Evolutionary conservation across 2,888 invertebrate species (phyloP).

Genomic region (Drosophila longiperda): DNA sequence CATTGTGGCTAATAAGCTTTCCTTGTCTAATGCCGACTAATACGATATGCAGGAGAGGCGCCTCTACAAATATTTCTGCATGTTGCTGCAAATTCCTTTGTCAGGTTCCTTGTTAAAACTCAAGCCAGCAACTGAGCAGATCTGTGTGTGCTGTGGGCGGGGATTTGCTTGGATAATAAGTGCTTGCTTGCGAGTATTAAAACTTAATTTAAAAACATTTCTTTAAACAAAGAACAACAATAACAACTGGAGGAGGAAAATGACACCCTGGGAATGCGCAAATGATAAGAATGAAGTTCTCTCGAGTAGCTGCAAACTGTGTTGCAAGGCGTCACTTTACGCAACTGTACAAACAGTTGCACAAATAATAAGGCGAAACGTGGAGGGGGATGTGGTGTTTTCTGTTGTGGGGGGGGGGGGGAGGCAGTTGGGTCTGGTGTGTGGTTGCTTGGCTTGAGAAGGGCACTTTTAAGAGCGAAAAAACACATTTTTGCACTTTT

Average conservation of each 20-base stretch:
- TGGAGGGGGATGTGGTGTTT: background rate
- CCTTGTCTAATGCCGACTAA: conserved; percentile 19
- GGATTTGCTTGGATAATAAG: conserved; percentile 18
- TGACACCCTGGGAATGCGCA: conserved; percentile 23
- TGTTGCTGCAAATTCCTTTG: conserved; percentile 6
- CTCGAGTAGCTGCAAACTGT: conserved; percentile 24
- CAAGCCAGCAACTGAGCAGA: background rate
- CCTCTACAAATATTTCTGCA: conserved; percentile 18
- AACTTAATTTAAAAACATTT: conserved; percentile 64
- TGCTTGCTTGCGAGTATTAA: conserved; percentile 43
- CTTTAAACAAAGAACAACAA: conserved; percentile 26
- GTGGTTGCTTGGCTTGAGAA: conserved; percentile 16
- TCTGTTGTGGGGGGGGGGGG: fast-evolving
- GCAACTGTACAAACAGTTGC: conserved; percentile 78
- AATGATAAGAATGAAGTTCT: conserved; percentile 31
- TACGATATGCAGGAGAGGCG: conserved; percentile 14
- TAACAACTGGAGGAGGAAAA: background rate
- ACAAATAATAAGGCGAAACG: conserved; percentile 58
- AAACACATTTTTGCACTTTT: conserved; percentile 80
- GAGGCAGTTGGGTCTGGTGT: background rate
- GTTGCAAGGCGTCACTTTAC: conserved; percentile 65
- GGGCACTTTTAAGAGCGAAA: conserved; percentile 68
- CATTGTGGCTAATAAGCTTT: conserved; percentile 32
- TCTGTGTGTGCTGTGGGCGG: background rate
- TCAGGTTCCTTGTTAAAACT: background rate